Evolutionary conservation across 2,113 vertebrate genomes (phyloP).

Genomic region (Silurus glanis): DNA sequence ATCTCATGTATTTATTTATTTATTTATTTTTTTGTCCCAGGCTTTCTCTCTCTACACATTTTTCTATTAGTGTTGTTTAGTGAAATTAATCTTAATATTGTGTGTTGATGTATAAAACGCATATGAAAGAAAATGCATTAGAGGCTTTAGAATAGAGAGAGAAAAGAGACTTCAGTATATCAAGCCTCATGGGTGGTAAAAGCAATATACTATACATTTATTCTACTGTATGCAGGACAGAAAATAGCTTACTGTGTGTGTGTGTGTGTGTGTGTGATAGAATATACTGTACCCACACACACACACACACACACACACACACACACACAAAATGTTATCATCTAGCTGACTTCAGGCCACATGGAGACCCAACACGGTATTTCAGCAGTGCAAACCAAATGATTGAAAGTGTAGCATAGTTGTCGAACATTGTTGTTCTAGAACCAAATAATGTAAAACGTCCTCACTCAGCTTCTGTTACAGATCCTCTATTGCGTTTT

Average conservation of each 20-base stretch:
- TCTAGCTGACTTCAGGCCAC: neutral
- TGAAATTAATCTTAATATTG: conserved; percentile 23
- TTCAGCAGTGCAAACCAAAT: neutral
- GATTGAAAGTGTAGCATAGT: neutral
- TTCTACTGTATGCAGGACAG: neutral
- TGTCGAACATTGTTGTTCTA: neutral
- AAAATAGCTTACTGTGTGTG: neutral
- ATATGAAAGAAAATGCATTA: neutral
- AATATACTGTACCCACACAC: too few species aligned
- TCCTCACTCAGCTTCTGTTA: neutral
- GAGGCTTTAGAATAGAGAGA: neutral
- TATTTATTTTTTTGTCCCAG: conserved; percentile 36
- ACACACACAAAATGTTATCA: neutral
- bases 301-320: too few species aligned
- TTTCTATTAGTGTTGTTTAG: neutral
- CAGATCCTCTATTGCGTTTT: neutral
- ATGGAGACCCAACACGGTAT: neutral
- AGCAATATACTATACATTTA: neutral
- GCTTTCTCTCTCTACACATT: neutral
- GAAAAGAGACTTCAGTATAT: neutral
- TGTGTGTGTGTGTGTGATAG: neutral
- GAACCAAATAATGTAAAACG: neutral
- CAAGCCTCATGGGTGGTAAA: neutral
- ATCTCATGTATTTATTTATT: conserved; percentile 33
- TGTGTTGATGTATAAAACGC: neutral